Evolutionary conservation across 92 coral and sea anemone species (phyloP), one percentile per base, ranked within the genome.

Genomic region (Palythoa grandis): DNA sequence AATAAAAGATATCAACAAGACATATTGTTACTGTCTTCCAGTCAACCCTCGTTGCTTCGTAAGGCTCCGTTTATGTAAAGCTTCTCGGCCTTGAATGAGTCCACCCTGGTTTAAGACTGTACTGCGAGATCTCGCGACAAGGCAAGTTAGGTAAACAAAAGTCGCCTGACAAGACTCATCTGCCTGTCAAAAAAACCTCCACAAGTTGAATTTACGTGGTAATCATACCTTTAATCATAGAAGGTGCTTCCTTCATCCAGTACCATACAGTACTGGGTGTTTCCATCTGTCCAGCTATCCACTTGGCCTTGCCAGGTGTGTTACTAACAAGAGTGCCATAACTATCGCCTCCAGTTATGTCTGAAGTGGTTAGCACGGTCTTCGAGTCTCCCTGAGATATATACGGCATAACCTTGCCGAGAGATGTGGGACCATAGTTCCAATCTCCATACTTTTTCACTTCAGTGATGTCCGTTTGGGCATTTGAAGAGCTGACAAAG

Each of bases 191-290:
- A 5, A 69, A 69, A 69, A 12, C n/a, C 14, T 15, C 47, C 25
- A 5, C 11, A 2, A 17, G 19, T 13, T 37, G 16, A 25, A 37
- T 23, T 25, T 13, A 24, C 7, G 48, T 29, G 17, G 40, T 29
- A 2, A 16, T 37, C 74, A 22, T 76, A 94, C 98, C 92, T 72
- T 88, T 88, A 22, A 92, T 54, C 83, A 79, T 78, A 23, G 98
- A 92, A 0, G 98, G 87, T n/a, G 98, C 92, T 72, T 96, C 98
- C 66, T 91, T 96, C 70, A 96, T 82, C 98, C 98, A 96, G 85
- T 94, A 96, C 98, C 98, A 96, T 16, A 96, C 93, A n/a, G 92
- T 74, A n/a, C 90, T 88, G 3, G 98, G 98, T 69, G 83, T 91
- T 65, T 89, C 93, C 52, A 90, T 79, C 61, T 85, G 88, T 7